These are phyloP conservation scores for Anoplius nigerrimus DNA, from an alignment of 2,888 invertebrate species.

Conservation along the genomic window DNA sequence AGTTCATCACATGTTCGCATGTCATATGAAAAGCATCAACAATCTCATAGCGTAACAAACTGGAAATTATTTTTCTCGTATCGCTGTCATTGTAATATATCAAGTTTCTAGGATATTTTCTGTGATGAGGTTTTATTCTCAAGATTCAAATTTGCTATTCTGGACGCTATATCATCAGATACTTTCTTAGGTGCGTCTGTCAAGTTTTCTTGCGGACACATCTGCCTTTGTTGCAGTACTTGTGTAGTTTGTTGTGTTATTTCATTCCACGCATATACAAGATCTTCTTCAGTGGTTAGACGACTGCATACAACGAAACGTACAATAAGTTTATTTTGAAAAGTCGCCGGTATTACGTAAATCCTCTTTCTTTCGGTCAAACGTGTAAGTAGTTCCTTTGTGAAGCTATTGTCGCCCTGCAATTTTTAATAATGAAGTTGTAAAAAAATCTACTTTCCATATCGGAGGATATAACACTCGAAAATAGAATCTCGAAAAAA, in stretches of 20 bases:
- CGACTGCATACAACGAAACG: constrained; percentile 90
- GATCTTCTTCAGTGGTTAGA: constrained; percentile 82
- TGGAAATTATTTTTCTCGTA: too few relatives aligned
- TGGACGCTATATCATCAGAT: constrained; percentile 34
- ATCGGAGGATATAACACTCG: not conserved
- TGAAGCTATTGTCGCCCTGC: constrained; percentile 82
- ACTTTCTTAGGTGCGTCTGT: constrained; percentile 13
- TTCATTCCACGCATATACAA: constrained; percentile 85
- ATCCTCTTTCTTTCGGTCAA: constrained; percentile 86
- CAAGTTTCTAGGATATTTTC: constrained; percentile 58
- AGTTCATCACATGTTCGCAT: too few relatives aligned
- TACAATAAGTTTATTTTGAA: constrained; percentile 82
- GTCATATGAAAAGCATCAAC: too few relatives aligned
- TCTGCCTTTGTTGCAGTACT: constrained; percentile 50
- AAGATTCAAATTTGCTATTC: constrained; percentile 48
- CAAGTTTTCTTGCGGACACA: not conserved
- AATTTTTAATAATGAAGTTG: constrained; percentile 28
- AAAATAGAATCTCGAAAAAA: too few relatives aligned
- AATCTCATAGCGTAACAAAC: too few relatives aligned
- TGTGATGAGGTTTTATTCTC: constrained; percentile 38
- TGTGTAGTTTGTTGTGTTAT: constrained; percentile 79
- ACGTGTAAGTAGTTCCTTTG: constrained; percentile 83
- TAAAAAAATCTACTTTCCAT: not conserved
- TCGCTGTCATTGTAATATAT: too few relatives aligned
- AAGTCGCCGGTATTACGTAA: constrained; percentile 87